Evolutionary conservation across 2,113 vertebrate species (phyloP).

Genomic region (Hippocampus comes): DNA sequence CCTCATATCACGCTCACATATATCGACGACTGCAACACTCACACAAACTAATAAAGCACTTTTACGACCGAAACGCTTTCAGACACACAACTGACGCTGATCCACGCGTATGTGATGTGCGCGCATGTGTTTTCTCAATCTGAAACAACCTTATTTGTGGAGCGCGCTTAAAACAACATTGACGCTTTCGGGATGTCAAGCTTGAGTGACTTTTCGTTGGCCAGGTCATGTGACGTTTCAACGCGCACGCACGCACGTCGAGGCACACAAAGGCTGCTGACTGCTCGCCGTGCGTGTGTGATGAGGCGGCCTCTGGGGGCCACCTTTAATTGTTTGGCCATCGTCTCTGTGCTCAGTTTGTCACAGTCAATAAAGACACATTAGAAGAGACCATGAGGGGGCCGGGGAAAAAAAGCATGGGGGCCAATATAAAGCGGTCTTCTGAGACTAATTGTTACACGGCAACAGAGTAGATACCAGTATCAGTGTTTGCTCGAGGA

Average conservation of each 20-base stretch:
- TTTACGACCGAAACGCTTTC: too few relatives aligned
- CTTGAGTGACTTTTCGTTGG: constrained; percentile 41
- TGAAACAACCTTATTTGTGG: not conserved
- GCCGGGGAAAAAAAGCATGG: constrained; percentile 54
- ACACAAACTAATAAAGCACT: too few relatives aligned
- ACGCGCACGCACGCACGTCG: constrained; percentile 1
- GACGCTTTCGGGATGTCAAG: constrained; percentile 15
- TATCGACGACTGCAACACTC: too few relatives aligned
- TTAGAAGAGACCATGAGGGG: constrained; percentile 63
- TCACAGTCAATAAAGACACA: constrained; percentile 73
- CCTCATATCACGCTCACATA: too few relatives aligned
- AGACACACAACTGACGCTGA: too few relatives aligned
- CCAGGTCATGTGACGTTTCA: not conserved
- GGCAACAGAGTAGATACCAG: not conserved
- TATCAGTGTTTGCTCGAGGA: too few relatives aligned
- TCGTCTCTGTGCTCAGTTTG: constrained; percentile 67
- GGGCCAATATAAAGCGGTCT: constrained; percentile 56
- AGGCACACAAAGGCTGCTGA: constrained; percentile 24
- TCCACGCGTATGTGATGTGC: too few relatives aligned
- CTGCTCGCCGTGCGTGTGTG: constrained; percentile 28
- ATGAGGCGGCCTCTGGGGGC: constrained; percentile 50
- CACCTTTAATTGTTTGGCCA: constrained; percentile 63
- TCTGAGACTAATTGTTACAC: constrained; percentile 10
- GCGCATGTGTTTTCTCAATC: not conserved
- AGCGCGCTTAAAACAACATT: not conserved